A percentile compares a stretch with the other conserved stretches of the same genome.
phyloP scores from a whole-genome alignment of 1,140 invertebrate genomes.

The Leptestheria dahalacensis region DNA sequence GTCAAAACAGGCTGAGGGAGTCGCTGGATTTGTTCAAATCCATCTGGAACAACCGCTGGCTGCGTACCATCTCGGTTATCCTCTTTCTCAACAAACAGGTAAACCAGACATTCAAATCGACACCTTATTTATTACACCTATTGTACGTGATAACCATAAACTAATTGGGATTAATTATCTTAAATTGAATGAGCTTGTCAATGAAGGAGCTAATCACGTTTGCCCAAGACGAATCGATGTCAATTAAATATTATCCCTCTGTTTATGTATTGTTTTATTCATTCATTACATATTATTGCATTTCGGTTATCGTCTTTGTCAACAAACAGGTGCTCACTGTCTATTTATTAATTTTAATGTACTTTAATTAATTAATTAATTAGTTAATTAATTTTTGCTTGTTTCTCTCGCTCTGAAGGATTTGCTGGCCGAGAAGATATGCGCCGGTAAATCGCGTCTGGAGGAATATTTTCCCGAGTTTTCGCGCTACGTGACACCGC shows the following conservation, averaged over 20 bases:
- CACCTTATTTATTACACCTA: no score
- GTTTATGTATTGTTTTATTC: not conserved
- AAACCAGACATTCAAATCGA: not conserved
- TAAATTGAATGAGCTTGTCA: no score
- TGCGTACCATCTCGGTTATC: constrained; percentile 98
- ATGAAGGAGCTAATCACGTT: no score
- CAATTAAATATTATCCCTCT: no score
- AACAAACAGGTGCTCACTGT: no score
- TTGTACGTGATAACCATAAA: no score
- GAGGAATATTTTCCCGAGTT: constrained; percentile 98
- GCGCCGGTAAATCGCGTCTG: constrained; percentile 82
- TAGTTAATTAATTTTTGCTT: constrained; percentile 61
- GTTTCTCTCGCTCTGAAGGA: constrained; percentile 99
- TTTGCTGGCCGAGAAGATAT: constrained; percentile 93
- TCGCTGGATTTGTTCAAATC: constrained; percentile 97
- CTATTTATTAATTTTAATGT: no score
- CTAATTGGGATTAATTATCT: no score
- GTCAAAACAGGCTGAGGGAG: constrained; percentile 92
- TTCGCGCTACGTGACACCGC: constrained; percentile 51
- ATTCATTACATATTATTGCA: no score
- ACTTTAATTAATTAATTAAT: no score
- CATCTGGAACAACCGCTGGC: constrained; percentile 99
- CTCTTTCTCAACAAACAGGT: constrained; percentile 90
- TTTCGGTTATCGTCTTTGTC: no score
- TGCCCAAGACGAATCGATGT: no score